phyloP scores from a whole-genome alignment of 2,888 invertebrate species.

The Leptodirus hochenwartii region DNA sequence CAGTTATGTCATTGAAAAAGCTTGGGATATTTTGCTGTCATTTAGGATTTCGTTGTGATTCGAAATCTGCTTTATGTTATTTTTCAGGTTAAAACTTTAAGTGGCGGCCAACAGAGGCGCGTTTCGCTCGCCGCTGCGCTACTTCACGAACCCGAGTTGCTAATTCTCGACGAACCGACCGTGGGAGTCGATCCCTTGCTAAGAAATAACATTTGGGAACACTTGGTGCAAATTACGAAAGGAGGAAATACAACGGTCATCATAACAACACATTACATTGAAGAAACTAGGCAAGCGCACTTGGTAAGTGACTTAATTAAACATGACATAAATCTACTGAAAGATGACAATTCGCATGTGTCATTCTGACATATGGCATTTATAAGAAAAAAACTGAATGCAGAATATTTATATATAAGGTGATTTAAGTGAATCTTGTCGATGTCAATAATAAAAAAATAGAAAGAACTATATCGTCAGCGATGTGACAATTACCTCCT shows the following conservation, averaged over 20 bases:
- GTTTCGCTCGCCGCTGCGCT: constrained; percentile 79
- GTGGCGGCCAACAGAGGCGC: constrained; percentile 80
- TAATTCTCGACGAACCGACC: constrained; percentile 86
- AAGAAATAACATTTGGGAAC: constrained; percentile 72
- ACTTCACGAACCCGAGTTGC: constrained; percentile 71
- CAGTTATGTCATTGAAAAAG: too few species aligned
- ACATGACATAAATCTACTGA: too few species aligned
- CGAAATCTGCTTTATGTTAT: too few species aligned
- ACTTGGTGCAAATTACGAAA: constrained; percentile 59
- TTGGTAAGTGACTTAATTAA: constrained; percentile 36
- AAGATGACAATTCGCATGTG: too few species aligned
- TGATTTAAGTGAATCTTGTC: too few species aligned
- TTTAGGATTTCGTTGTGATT: too few species aligned
- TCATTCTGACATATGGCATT: too few species aligned
- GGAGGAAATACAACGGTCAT: constrained; percentile 62
- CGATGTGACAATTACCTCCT: too few species aligned
- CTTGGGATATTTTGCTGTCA: constrained; percentile 5
- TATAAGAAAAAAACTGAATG: too few species aligned
- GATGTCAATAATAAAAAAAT: too few species aligned
- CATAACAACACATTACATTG: constrained; percentile 77
- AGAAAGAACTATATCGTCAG: too few species aligned
- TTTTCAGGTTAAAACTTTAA: constrained; percentile 46
- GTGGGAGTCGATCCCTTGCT: constrained; percentile 85
- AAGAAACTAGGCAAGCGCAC: constrained; percentile 69
- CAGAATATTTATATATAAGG: too few species aligned